Evolutionary conservation across 2,113 vertebrate species (phyloP), one percentile per base, ranked within the genome.

Genomic region (Mesocricetus auratus): DNA sequence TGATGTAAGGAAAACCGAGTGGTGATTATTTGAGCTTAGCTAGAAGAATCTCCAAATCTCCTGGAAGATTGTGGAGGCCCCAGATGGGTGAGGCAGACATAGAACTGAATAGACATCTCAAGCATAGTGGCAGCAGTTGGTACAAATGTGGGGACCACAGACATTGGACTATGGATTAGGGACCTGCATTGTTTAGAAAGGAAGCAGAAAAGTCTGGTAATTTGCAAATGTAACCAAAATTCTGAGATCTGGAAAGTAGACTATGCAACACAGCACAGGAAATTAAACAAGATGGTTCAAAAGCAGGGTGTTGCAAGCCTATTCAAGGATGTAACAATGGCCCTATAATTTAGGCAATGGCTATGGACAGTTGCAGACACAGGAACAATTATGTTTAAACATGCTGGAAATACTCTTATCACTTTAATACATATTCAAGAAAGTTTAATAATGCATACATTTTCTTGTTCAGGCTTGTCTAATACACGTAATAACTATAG

Each of bases 261-360:
- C 81, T 58, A 2, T 74, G 42, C 26, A 81, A 33, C 15, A 77
- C 0, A 22, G 50, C 62, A 86, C 1, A 81, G 22, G 50, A 82
- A 94, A 94, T 89, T 71, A 81, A 95, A 62, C 6, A 75, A 91
- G 53, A 31, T 5, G 60, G 9, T n/a, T 79, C 62, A 93, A 93
- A 86, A 89, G 5, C 58, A 77, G 50, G 10, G 33, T 60, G 56
- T 2, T n/a, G 16, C 50, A 62, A 77, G 7, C 33, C 31, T 83
- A 53, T 85, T 92, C 42, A 62, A 21, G n/a, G 31, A 47, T 7
- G 42, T 39, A 79, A 62, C 33, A 83, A 56, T 12, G 77, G 36
- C 45, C 81, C 92, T 91, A 92, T n/a, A 68, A 90, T 90, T 66
- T 77, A 92, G 53, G 89, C 78, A 75, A 47, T 33, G 58, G 64